phyloP scores from a whole-genome alignment of 2,888 invertebrate species.

The Leucophora obtusa region DNA sequence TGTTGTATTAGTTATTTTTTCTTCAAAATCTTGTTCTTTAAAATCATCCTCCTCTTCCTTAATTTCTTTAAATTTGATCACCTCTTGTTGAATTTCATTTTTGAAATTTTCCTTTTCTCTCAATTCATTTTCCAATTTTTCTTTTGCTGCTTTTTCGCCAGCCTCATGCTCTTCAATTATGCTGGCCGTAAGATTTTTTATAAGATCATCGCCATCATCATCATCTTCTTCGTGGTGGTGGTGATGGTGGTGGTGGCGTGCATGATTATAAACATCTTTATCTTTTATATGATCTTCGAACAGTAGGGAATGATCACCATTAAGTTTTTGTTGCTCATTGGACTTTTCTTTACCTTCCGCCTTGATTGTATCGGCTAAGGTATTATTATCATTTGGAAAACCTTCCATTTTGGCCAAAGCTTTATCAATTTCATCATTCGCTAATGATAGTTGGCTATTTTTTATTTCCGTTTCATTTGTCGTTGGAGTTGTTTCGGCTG shows the following conservation, averaged over 20 bases:
- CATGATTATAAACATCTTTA: constrained; percentile 33
- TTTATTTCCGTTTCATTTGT: constrained; percentile 34
- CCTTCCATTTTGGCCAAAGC: constrained; percentile 85
- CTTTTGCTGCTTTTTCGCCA: constrained; percentile 57
- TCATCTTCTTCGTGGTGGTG: constrained; percentile 32
- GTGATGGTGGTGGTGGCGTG: constrained; percentile 30
- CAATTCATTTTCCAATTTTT: constrained; percentile 56
- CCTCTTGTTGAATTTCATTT: background rate
- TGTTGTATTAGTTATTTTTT: constrained; percentile 54
- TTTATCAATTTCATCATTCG: constrained; percentile 81
- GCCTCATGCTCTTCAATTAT: constrained; percentile 60
- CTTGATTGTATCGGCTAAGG: constrained; percentile 71
- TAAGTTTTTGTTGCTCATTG: constrained; percentile 68
- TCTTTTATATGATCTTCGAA: constrained; percentile 53
- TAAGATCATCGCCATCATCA: constrained; percentile 71
- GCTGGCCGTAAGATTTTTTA: constrained; percentile 71
- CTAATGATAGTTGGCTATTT: constrained; percentile 49
- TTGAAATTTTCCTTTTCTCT: constrained; percentile 38
- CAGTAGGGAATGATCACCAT: constrained; percentile 76
- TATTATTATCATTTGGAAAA: constrained; percentile 71
- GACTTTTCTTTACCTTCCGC: background rate
- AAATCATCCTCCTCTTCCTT: background rate
- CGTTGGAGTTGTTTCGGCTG: constrained; percentile 30
- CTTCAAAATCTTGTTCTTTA: constrained; percentile 65
- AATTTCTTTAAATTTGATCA: background rate